A percentile compares a stretch with the other conserved stretches of the same genome.
Conservation (phyloP, 2,888 invertebrate genomes). For the Drosophila imparisetae region DNA sequence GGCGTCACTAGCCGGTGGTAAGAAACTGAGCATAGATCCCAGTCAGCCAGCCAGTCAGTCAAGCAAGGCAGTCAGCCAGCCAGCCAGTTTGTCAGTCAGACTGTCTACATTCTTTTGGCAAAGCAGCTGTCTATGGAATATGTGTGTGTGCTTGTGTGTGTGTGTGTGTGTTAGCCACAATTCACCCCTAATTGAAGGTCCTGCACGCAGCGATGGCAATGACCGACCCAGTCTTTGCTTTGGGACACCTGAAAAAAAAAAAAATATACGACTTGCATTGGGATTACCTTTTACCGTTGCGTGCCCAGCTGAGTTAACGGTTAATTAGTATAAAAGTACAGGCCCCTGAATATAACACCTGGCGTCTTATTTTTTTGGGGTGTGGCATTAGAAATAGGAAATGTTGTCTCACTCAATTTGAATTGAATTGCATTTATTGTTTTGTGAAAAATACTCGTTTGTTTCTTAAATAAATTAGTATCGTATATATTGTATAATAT, state of each 20-base stretch:
- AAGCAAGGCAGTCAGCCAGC: constrained; percentile 14
- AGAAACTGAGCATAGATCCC: constrained; percentile 53
- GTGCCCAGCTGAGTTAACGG: constrained; percentile 50
- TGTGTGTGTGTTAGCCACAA: constrained; percentile 42
- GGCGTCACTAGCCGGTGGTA: constrained; percentile 72
- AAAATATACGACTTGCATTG: constrained; percentile 30
- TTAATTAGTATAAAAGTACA: constrained; percentile 59
- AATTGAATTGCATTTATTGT: constrained; percentile 67
- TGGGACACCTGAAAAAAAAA: constrained; percentile 50
- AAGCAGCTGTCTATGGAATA: constrained; percentile 32
- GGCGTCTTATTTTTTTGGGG: constrained; percentile 21
- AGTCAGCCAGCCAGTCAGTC: constrained; percentile 20
- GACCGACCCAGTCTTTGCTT: constrained; percentile 57
- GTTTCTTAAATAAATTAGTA: constrained; percentile 73
- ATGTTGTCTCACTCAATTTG: not conserved
- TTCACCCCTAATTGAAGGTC: constrained; percentile 66
- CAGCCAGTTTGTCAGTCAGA: constrained; percentile 37
- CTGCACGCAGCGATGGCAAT: constrained; percentile 41
- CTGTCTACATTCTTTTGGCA: constrained; percentile 40
- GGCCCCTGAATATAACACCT: constrained; percentile 61
- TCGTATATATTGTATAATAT: constrained; percentile 53
- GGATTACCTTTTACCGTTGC: constrained; percentile 44
- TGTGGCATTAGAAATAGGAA: not conserved
- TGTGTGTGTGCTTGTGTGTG: constrained; percentile 15
- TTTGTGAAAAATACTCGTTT: constrained; percentile 77